A percentile compares a stretch with the other conserved stretches of the same genome.
Evolutionary conservation across 2,113 vertebrate genomes (phyloP).

Genomic region (Theropithecus gelada): DNA sequence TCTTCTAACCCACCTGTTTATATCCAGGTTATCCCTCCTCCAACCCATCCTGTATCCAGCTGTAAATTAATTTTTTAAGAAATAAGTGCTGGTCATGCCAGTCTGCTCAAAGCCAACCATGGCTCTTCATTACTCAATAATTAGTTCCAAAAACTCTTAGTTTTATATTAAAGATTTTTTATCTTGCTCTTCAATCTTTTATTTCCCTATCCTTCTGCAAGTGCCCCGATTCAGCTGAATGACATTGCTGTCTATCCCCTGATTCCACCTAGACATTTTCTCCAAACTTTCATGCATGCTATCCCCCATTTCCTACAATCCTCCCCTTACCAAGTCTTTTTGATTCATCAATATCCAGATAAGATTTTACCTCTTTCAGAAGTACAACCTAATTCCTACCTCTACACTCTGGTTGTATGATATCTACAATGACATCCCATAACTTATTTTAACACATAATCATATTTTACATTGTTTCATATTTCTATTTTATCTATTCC

Average conservation of each 20-base stretch:
- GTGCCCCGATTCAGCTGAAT: not conserved
- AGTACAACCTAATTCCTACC: not conserved
- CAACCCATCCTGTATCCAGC: not conserved
- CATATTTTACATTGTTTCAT: not conserved
- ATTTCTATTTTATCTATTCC: not conserved
- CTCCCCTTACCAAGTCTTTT: not conserved
- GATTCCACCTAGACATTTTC: not conserved
- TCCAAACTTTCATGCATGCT: not conserved
- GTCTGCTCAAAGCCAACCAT: not conserved
- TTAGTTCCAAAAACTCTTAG: not conserved
- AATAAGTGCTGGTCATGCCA: not conserved
- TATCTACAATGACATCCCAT: not conserved
- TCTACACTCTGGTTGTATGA: not conserved
- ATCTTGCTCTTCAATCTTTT: not conserved
- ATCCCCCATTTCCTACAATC: not conserved
- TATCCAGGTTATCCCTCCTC: not conserved
- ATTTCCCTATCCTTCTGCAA: not conserved
- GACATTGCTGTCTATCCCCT: not conserved
- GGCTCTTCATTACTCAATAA: not conserved
- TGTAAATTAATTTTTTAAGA: not conserved
- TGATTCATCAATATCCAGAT: not conserved
- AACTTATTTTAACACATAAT: not conserved
- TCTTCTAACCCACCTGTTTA: not conserved
- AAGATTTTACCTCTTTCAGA: not conserved
- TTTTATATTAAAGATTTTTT: not conserved